phyloP scores from a whole-genome alignment of 2,888 invertebrate species.

The Tipula lateralis region DNA sequence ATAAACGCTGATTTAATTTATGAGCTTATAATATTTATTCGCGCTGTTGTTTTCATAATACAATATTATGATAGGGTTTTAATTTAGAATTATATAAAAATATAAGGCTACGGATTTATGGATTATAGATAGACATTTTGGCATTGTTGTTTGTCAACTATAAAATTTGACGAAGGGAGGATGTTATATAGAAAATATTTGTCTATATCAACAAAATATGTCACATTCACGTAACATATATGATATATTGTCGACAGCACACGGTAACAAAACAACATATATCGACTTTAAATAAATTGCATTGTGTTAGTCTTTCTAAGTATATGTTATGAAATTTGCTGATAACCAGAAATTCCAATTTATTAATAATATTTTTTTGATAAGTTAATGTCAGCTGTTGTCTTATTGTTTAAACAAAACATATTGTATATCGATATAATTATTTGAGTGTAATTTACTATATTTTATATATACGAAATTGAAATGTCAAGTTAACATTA shows the following conservation, averaged over 20 bases:
- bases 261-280: not conserved
- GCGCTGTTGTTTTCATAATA: not conserved
- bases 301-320: not conserved
- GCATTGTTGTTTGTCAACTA: too few relatives aligned
- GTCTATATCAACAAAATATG: not conserved
- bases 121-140: too few relatives aligned
- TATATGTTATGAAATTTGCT: not conserved
- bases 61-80: not conserved
- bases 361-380: not conserved
- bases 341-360: conserved; percentile 1
- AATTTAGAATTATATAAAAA: not conserved
- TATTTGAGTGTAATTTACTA: not conserved
- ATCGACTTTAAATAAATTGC: not conserved
- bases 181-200: too few relatives aligned
- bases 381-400: not conserved
- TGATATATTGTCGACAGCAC: not conserved
- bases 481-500: not conserved
- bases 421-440: not conserved
- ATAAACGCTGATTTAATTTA: not conserved
- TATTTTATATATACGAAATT: not conserved
- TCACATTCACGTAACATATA: not conserved
- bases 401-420: not conserved
- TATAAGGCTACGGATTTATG: not conserved
- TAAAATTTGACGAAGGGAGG: too few relatives aligned
- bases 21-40: not conserved